Evolutionary conservation across 2,113 vertebrate species (phyloP).

Genomic region (Athene noctua): DNA sequence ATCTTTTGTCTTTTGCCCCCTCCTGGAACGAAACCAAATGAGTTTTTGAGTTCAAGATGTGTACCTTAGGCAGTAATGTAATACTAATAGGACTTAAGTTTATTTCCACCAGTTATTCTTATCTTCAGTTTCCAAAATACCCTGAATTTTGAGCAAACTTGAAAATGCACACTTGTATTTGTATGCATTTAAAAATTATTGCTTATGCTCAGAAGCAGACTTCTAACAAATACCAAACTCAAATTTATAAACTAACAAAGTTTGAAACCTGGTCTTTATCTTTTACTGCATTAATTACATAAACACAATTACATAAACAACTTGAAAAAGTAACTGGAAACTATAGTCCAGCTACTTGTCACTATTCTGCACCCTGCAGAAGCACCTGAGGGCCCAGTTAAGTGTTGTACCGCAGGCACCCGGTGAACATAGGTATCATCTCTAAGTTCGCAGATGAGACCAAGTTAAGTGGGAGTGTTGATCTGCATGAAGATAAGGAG

Average conservation of each 20-base stretch:
- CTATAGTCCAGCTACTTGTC: not conserved
- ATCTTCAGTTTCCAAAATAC: not conserved
- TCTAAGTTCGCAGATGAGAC: too few species aligned
- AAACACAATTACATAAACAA: not conserved
- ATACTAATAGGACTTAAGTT: not conserved
- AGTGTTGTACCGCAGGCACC: not conserved
- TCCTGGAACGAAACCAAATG: not conserved
- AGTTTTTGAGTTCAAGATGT: not conserved
- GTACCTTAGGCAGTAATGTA: not conserved
- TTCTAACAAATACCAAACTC: not conserved
- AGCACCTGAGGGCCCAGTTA: fast-evolving
- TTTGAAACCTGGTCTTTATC: not conserved
- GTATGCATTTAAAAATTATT: not conserved
- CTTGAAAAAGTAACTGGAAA: not conserved
- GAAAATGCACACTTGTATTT: not conserved
- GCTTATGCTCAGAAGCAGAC: not conserved
- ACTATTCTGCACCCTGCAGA: not conserved
- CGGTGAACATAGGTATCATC: not conserved
- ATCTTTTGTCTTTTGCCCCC: not conserved
- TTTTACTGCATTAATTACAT: not conserved
- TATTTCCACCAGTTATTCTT: not conserved
- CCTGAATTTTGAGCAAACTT: not conserved
- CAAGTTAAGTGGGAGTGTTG: too few species aligned
- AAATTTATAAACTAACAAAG: not conserved
- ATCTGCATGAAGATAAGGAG: too few species aligned